A percentile compares a stretch with the other conserved stretches of the same genome.
These are phyloP conservation scores for Neomonachus schauinslandi DNA, from an alignment of 2,113 vertebrate species.

Conservation along the genomic window DNA sequence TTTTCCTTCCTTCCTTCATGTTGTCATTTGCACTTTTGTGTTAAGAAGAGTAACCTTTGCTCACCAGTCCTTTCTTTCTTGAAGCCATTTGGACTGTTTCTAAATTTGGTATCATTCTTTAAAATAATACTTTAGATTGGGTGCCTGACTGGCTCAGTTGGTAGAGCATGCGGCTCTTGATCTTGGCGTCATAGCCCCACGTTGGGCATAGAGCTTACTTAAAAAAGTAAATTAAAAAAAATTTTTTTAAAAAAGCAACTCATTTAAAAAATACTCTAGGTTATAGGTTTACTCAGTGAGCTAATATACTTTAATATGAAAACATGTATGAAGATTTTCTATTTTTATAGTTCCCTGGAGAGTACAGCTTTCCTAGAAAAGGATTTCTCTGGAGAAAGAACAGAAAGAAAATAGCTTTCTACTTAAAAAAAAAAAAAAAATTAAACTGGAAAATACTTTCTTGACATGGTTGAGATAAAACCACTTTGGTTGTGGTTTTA, in stretches of 20 bases:
- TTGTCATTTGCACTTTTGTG: not conserved
- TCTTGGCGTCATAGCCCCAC: not conserved
- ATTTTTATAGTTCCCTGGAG: not conserved
- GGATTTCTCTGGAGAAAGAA: not conserved
- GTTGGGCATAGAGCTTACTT: not conserved
- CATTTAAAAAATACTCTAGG: not conserved
- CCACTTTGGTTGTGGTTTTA: conserved; percentile 20
- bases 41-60: not conserved
- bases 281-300: not conserved
- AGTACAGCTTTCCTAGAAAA: not conserved
- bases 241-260: not conserved
- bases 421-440: not conserved
- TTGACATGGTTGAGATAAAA: not conserved
- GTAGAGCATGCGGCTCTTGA: not conserved
- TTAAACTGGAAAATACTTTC: not conserved
- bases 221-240: not conserved
- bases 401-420: not conserved
- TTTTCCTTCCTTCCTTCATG: not conserved
- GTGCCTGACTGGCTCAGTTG: not conserved
- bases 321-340: not conserved
- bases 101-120: not conserved
- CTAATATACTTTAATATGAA: conserved; percentile 28
- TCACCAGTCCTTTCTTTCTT: conserved; percentile 15
- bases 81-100: not conserved
- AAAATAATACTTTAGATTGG: not conserved